Percentiles rank a stretch among this genome's conserved stretches.
Evolutionary conservation across 1,140 invertebrate genomes (phyloP).

Genomic region (Dreissena polymorpha): DNA sequence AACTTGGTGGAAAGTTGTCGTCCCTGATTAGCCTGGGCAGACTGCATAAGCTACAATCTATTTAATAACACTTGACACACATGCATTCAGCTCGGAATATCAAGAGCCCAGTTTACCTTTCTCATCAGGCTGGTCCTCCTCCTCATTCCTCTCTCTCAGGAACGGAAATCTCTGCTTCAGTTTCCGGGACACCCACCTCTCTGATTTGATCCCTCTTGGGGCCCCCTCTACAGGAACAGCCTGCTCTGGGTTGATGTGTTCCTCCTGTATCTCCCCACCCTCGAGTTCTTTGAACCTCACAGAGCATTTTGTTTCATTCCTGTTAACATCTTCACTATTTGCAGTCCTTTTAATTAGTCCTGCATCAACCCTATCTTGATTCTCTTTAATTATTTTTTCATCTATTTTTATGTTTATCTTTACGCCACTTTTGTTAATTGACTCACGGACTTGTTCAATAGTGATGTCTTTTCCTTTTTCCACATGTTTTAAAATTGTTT

Average conservation of each 20-base stretch:
- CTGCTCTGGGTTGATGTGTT: slow-evolving; percentile 13
- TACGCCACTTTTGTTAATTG: no score
- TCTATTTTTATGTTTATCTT: background rate
- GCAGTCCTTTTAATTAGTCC: background rate
- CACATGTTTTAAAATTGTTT: no score
- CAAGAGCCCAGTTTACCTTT: no score
- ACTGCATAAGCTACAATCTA: no score
- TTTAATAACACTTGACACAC: no score
- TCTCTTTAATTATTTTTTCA: background rate
- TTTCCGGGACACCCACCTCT: slow-evolving; percentile 60
- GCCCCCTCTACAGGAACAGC: slow-evolving; percentile 27
- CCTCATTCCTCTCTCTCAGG: slow-evolving; percentile 60
- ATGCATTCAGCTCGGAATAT: no score
- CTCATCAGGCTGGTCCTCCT: slow-evolving; percentile 37
- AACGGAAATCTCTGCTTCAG: slow-evolving; percentile 49
- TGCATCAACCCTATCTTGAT: background rate
- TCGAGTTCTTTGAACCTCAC: slow-evolving; percentile 33
- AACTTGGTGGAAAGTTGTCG: no score
- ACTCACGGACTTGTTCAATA: no score
- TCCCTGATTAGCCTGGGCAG: no score
- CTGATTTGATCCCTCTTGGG: slow-evolving; percentile 39
- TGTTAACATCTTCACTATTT: slow-evolving; percentile 21
- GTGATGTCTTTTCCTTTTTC: no score
- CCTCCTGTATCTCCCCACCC: slow-evolving; percentile 30
- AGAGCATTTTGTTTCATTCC: slow-evolving; percentile 26